Evolutionary conservation across 2,888 invertebrate genomes (phyloP).

Genomic region (Ophion slaviceki): DNA sequence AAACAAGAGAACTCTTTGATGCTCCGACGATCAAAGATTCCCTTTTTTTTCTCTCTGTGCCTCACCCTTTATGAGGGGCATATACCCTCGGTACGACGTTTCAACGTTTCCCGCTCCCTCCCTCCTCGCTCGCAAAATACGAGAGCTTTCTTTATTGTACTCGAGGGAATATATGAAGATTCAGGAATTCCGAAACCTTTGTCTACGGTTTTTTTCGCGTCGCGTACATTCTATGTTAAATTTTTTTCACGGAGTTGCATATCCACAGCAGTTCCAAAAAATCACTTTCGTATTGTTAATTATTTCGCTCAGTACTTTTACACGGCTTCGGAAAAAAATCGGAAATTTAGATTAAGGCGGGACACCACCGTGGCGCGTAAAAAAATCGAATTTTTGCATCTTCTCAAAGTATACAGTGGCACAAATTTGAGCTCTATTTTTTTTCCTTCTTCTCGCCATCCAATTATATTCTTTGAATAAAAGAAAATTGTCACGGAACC

Average conservation of each 20-base stretch:
- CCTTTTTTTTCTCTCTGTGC: conserved; percentile 36
- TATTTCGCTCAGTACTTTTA: no score
- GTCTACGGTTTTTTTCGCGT: background rate
- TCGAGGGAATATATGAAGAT: conserved; percentile 40
- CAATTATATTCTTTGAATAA: no score
- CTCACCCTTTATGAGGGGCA: background rate
- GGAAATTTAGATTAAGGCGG: no score
- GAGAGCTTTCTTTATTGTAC: conserved; percentile 49
- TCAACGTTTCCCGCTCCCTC: conserved; percentile 2
- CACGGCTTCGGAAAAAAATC: no score
- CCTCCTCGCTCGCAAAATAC: conserved; percentile 15
- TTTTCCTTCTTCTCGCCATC: no score
- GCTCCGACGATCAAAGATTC: conserved; percentile 76
- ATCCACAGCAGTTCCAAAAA: no score
- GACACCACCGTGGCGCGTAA: no score
- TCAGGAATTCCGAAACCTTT: conserved; percentile 39
- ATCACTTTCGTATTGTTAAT: no score
- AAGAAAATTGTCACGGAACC: no score
- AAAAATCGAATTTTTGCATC: no score
- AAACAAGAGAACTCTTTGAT: conserved; percentile 77
- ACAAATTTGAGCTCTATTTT: no score
- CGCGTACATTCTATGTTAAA: background rate
- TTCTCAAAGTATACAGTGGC: no score
- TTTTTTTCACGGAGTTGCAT: background rate
- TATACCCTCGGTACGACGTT: conserved; percentile 38